Evolutionary conservation across 2,797 vertebrate genomes (phyloP).

Genomic region (Anolis apletophallus): DNA sequence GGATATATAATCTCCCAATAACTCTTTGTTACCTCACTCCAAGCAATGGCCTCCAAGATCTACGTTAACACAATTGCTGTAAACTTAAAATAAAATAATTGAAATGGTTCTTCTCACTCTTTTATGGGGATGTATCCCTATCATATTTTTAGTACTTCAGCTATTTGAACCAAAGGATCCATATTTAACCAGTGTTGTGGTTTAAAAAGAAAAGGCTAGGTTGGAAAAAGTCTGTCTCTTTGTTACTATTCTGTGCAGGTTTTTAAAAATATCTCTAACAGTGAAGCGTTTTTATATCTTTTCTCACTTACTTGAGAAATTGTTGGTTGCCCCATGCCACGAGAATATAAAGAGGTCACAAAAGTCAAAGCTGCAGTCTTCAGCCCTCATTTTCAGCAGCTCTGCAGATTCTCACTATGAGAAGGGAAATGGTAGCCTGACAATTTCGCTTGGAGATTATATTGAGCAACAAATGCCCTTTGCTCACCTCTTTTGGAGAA

Average conservation of each 20-base stretch:
- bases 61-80: not conserved
- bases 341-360: rapidly evolving
- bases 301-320: constrained; percentile 12
- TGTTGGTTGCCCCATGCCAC: not conserved
- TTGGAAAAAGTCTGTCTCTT: not conserved
- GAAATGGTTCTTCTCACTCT: not conserved
- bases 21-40: too few species aligned
- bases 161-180: not conserved
- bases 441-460: constrained; percentile 24
- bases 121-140: not conserved
- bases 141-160: constrained; percentile 25
- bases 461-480: constrained; percentile 2
- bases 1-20: too few species aligned
- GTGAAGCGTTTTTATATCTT: not conserved
- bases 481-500: constrained; percentile 17
- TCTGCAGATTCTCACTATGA: constrained; percentile 1
- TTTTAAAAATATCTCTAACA: constrained; percentile 15
- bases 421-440: not conserved
- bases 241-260: not conserved
- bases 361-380: not conserved
- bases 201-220: not conserved
- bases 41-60: too few species aligned
- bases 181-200: not conserved
- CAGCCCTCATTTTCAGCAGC: constrained; percentile 20
- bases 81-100: constrained; percentile 1